Base-by-base conservation (phyloP, 2,797 vertebrate species). In the Gambusia yucatana region DNA sequence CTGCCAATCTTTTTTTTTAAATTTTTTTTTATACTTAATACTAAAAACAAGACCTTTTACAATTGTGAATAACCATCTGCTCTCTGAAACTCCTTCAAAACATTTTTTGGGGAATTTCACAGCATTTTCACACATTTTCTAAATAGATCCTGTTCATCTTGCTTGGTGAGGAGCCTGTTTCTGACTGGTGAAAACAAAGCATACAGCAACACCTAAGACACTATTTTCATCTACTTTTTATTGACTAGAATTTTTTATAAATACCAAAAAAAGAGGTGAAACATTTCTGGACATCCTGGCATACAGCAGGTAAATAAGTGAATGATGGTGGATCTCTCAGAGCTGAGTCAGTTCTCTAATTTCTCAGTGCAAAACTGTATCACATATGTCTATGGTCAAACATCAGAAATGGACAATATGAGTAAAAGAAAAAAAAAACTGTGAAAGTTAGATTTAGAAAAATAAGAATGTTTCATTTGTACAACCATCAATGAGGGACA, bases 401-500 rank as follows among this genome's bases (percentile, higher is more conserved):
- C 67, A n/a, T 7, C 1, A 70, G 25, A 46, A 44, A 43, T 28
- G 2, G 3, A 28, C 36, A 69, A 10, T 13, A 67, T 25, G 22
- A 43, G 39, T n/a, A 28, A n/a, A 70, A 43, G 46, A 14, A 41
- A 20, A 3, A 67, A 39, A 67, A 43, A 25, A 17, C 59, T 0
- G 16, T 36, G 16, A 22, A 63, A 63, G 59, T 61, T 22, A 67
- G 39, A 6, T 1, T 67, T 41, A 67, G 41, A 20, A 69, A 43
- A 44, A 14, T 6, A 44, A 44, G 6, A 43, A 44, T 78, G 13
- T 39, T 48, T 33, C 17, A n/a, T 43, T 70, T 44, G 4, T 28
- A 47, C 11, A 55, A 20, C 7, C 3, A 76, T 41, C 71, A 80
- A 84, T 10, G 33, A 79, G 78, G 10, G n/a, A n/a, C 52, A 55